Evolutionary conservation across 2,797 vertebrate genomes (phyloP), one percentile per base, ranked within the genome.

Genomic region (Sphenopsis melanotis): DNA sequence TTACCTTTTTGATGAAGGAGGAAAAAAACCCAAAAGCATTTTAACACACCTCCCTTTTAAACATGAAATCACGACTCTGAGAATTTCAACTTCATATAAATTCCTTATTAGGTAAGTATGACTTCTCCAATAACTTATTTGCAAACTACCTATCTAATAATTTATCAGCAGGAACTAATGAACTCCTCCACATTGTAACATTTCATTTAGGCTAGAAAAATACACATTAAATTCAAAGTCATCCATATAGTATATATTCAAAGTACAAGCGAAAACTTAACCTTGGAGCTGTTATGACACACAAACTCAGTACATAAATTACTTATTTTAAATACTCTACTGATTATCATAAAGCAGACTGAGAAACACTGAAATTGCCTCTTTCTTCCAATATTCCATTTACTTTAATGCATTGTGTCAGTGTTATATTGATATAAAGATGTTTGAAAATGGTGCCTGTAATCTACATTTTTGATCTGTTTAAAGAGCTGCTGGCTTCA

Each of bases 401-500:
- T 83, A 90, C 88, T 92, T 94, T 91, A 94, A 95, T 87, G 63
- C 81, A 97, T 97, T 98, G 95, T 97, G 83, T 97, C 80, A 89
- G 57, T 78, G 82, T 89, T 95, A 89, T 93, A 97, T 92, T 96
- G 95, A 93, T 97, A 96, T 94, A 95, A 96, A 93, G 94, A 84
- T 91, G 66, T 97, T 97, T 92, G 93, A 97, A 96, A 97, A 96
- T 94, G 88, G 89, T 96, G 63, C 69, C 83, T 97, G 72, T 93
- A 97, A 98, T 98, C 97, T 98, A 89, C 95, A 95, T 97, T 97
- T 98, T 96, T 97, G 96, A 98, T 98, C 96, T 89, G 94, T 95
- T 96, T 97, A 96, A 97, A 97, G 96, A 97, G 93, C 97, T 97
- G 95, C 98, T 98, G 97, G 97, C 89, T 97, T 97, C 97, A 97